These are phyloP conservation scores for Zygogramma bicolorata DNA, from an alignment of 2,888 invertebrate species.

Conservation along the genomic window DNA sequence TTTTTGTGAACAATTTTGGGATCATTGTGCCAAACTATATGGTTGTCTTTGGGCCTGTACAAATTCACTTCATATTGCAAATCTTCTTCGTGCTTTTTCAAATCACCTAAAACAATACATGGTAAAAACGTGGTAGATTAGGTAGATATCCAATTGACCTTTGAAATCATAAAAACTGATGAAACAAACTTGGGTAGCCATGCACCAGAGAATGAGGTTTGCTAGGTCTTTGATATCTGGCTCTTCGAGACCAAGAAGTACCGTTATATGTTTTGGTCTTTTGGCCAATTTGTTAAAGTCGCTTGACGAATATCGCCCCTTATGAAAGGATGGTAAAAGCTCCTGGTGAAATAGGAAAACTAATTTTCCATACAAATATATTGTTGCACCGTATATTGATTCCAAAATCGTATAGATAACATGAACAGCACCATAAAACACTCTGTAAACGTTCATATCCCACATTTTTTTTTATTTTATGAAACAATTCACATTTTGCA, in stretches of 20 bases:
- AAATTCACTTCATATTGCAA: conserved; percentile 71
- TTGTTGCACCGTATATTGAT: conserved; percentile 37
- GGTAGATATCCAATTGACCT: conserved; percentile 68
- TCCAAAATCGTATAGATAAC: conserved; percentile 51
- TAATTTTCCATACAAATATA: conserved; percentile 40
- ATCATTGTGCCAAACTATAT: conserved; percentile 64
- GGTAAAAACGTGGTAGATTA: no score
- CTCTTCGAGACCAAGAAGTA: conserved; percentile 74
- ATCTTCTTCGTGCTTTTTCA: conserved; percentile 70
- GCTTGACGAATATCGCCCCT: conserved; percentile 37
- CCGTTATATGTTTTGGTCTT: conserved; percentile 77
- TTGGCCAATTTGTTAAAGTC: conserved; percentile 62
- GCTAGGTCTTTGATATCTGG: conserved; percentile 74
- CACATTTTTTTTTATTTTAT: conserved; percentile 21
- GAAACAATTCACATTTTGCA: conserved; percentile 15
- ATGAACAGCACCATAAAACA: conserved; percentile 50
- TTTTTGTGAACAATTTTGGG: conserved; percentile 71
- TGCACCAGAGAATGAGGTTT: conserved; percentile 81
- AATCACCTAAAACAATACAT: conserved; percentile 69
- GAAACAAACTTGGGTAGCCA: conserved; percentile 80
- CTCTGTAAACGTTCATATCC: conserved; percentile 36
- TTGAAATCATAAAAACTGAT: conserved; percentile 87
- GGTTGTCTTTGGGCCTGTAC: conserved; percentile 66
- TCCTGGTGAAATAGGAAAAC: conserved; percentile 51
- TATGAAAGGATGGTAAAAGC: conserved; percentile 35